phyloP scores from a whole-genome alignment of 2,888 invertebrate species.

The Andrena chrysosceles region DNA sequence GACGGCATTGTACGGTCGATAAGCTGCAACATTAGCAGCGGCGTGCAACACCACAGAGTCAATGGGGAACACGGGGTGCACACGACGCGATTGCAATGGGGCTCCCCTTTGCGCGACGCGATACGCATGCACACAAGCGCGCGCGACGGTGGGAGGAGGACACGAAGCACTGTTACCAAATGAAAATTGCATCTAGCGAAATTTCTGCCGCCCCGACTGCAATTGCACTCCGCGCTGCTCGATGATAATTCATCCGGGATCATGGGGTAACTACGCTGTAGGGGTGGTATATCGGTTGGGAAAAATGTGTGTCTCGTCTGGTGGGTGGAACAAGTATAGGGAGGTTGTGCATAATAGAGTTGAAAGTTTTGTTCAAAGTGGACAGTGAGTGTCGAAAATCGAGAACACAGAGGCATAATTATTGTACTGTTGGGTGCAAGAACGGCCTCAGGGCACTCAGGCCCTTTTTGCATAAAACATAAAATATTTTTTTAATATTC shows the following conservation, averaged over 20 bases:
- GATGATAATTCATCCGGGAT: conserved; percentile 43
- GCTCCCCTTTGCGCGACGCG: conserved; percentile 23
- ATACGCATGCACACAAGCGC: conserved; percentile 2
- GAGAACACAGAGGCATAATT: too few relatives aligned
- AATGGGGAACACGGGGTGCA: conserved; percentile 42
- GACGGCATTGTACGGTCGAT: conserved; percentile 63
- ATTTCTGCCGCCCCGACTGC: conserved; percentile 50
- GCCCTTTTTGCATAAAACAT: too few relatives aligned
- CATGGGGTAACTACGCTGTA: conserved; percentile 17
- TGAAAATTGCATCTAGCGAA: conserved; percentile 62
- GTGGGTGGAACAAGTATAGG: background rate
- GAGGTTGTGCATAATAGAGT: too few relatives aligned
- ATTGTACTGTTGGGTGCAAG: too few relatives aligned
- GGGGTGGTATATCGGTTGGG: background rate
- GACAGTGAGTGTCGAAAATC: too few relatives aligned
- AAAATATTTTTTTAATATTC: too few relatives aligned
- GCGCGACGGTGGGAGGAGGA: conserved; percentile 1
- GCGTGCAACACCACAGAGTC: conserved; percentile 27
- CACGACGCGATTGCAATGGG: conserved; percentile 31
- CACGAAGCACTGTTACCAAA: conserved; percentile 32
- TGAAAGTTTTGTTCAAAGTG: too few relatives aligned
- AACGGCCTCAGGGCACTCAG: too few relatives aligned
- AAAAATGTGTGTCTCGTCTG: conserved; percentile 2
- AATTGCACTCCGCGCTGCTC: conserved; percentile 12
- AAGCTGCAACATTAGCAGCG: conserved; percentile 60